Conservation (phyloP, 2,113 vertebrate genomes). For the Glaucomys volans region DNA sequence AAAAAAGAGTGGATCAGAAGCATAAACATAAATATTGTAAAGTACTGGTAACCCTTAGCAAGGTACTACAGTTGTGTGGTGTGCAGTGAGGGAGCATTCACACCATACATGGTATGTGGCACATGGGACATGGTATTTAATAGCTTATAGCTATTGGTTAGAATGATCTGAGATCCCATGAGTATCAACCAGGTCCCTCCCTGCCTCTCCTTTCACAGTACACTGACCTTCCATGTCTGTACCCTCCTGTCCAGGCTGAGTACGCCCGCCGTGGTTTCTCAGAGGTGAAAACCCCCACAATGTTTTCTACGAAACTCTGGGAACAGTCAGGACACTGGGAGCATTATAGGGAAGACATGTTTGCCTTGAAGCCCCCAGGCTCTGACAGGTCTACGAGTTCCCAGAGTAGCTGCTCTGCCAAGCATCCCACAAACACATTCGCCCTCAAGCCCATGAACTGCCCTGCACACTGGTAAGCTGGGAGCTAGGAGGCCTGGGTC, state of each 20-base stretch:
- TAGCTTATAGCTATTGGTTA: not conserved
- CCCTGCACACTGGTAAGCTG: slow-evolving; percentile 94
- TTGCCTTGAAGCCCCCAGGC: slow-evolving; percentile 88
- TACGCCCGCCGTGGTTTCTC: slow-evolving; percentile 92
- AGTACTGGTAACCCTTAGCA: not conserved
- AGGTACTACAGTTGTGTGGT: not conserved
- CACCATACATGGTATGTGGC: no score
- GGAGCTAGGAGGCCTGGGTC: not conserved
- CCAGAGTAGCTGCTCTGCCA: not conserved
- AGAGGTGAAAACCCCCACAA: slow-evolving; percentile 94
- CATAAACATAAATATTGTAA: not conserved
- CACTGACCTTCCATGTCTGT: not conserved
- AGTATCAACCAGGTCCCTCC: not conserved
- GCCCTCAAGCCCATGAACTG: slow-evolving; percentile 99
- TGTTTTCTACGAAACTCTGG: slow-evolving; percentile 93
- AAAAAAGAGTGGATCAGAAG: not conserved
- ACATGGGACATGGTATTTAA: not conserved
- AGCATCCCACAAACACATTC: slow-evolving; percentile 76
- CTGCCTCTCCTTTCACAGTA: not conserved
- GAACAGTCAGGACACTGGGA: slow-evolving; percentile 96
- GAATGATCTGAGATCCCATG: not conserved
- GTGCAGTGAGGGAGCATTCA: no score
- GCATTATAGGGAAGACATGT: slow-evolving; percentile 95
- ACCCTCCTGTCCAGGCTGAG: slow-evolving; percentile 87
- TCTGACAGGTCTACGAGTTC: not conserved